Evolutionary conservation across 2,888 invertebrate genomes (phyloP).

Genomic region (Platypus cylindrus): DNA sequence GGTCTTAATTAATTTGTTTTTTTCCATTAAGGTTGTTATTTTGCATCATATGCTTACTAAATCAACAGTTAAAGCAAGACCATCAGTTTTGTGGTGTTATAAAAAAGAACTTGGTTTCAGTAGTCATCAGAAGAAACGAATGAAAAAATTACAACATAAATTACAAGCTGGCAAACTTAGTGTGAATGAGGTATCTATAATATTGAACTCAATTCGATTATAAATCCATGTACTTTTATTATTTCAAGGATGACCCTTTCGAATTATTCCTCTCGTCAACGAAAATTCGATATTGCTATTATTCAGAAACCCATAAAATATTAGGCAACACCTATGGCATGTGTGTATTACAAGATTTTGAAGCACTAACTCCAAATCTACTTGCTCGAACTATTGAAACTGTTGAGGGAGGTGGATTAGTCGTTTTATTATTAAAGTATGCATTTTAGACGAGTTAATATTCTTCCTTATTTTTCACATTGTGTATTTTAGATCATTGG

Average conservation of each 20-base stretch:
- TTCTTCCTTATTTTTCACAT: neutral
- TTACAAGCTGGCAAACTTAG: constrained; percentile 78
- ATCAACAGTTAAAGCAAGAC: constrained; percentile 82
- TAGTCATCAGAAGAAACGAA: constrained; percentile 83
- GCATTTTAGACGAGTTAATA: constrained; percentile 2
- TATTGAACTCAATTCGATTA: neutral
- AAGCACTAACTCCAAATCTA: constrained; percentile 93
- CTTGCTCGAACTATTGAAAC: constrained; percentile 95
- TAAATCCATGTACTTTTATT: neutral
- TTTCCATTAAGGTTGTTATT: constrained; percentile 65
- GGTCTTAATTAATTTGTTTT: neutral
- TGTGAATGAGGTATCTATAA: constrained; percentile 53
- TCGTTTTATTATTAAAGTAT: constrained; percentile 65
- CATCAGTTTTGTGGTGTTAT: constrained; percentile 96
- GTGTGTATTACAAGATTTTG: constrained; percentile 80
- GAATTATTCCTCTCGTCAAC: constrained; percentile 93
- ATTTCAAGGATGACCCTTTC: constrained; percentile 69
- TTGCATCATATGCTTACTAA: constrained; percentile 96
- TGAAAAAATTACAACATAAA: constrained; percentile 70
- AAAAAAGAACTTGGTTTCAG: constrained; percentile 59
- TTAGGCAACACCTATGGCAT: constrained; percentile 82
- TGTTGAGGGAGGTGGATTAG: constrained; percentile 73
- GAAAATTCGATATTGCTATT: constrained; percentile 93
- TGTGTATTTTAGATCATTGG: neutral
- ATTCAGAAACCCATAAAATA: constrained; percentile 94